Base-by-base conservation (phyloP, 2,797 vertebrate species). In the Anguilla marmorata region DNA sequence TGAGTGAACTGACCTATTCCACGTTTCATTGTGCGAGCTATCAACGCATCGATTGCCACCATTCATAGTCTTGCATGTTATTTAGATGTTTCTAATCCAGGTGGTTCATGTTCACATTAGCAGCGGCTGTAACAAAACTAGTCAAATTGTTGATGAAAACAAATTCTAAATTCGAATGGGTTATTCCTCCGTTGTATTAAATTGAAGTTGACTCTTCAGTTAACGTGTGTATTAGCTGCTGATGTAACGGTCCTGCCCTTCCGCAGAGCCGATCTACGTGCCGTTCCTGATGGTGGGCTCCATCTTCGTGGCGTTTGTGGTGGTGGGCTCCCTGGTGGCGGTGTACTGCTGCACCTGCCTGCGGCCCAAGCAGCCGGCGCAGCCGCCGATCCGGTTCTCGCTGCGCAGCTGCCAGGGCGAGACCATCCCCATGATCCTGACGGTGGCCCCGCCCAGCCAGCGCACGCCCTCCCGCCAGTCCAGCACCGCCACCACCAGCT, bases 301-400 rank as follows among this genome's bases (percentile, higher is more conserved):
- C 89, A 99, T 99, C 93, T 99, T 99, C 89, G 94, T 99, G 0
- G 97, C 99, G n/a, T 99, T 99, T 89, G 96, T 99, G 63, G 96
- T 99, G 21, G 96, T 99, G 66, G 98, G 98, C 85, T 98, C 98
- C 0, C 95, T 99, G 90, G 97, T 99, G 84, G 99, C 99, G 0
- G 95, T 99, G 88, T 99, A 99, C 91, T 99, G 99, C 90, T 99
- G 99, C 93, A 99, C 98, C 0, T 99, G 99, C 90, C 94, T 99
- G 89, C 95, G 98, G 88, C 99, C 98, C 86, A 99, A 99, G 90
- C 98, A 98, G 91, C 96, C 97, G 0, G 96, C 97, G 0, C 98
- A 97, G 56, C 98, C 97, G 93, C 97, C 98, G 0, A 97, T 98
- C 72, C 97, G 97, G 80, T 98, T 99, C 94, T 98, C 98, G 0